Evolutionary conservation across 2,888 invertebrate genomes (phyloP).

Genomic region (Archips crataeganus): DNA sequence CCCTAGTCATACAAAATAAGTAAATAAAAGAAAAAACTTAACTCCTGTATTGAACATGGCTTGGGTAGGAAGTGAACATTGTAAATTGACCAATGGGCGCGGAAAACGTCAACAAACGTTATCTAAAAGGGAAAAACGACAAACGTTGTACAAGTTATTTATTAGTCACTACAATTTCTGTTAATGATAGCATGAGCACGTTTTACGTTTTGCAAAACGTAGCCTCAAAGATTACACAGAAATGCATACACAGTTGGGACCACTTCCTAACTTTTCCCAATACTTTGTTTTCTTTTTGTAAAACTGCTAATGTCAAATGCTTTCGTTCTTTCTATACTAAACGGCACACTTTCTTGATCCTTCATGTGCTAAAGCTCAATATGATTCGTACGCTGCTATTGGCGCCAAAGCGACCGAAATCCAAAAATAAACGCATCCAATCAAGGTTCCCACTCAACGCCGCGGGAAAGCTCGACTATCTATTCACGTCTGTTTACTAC

Average conservation of each 20-base stretch:
- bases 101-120: neutral
- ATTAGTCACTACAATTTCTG: neutral
- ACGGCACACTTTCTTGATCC: slow-evolving; percentile 2
- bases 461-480: slow-evolving; percentile 29
- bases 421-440: slow-evolving; percentile 37
- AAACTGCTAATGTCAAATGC: no score
- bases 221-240: neutral
- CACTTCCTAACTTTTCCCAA: no score
- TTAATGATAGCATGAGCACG: neutral
- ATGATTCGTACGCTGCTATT: slow-evolving; percentile 8
- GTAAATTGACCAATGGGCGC: neutral
- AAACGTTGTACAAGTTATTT: neutral
- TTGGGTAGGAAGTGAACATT: neutral
- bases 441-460: slow-evolving; percentile 33
- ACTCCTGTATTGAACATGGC: no score
- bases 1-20: no score
- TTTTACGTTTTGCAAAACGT: neutral
- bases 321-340: neutral
- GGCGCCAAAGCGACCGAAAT: slow-evolving; percentile 20
- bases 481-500: slow-evolving; percentile 23
- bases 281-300: no score
- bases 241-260: no score
- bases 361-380: slow-evolving; percentile 22
- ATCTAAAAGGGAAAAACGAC: slow-evolving; percentile 16
- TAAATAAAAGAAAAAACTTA: no score